Base-by-base conservation (phyloP, 2,888 invertebrate species). In the Synergus gifuensis region DNA sequence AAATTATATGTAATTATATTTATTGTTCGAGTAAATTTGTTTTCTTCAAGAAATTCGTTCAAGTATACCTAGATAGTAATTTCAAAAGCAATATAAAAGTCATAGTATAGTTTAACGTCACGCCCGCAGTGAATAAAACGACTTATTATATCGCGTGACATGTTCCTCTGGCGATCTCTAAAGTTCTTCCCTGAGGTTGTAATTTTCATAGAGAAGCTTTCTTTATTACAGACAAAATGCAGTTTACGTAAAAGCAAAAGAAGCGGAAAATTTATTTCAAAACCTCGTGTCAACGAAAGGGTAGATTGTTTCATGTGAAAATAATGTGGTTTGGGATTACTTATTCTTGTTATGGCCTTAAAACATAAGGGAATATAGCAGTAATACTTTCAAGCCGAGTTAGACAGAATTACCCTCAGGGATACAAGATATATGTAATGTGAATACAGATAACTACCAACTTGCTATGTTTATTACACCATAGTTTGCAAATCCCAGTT, bases 401-500 rank as follows among this genome's bases (percentile, higher is more conserved):
- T 36, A 11, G 46, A 46, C 14, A 46, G 46, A 46, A 46, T 63
- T 40, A 14, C 63, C 63, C 14, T 0, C 36, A 63, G 63, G 63
- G 63, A 63, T 63, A 36, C 36, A 63, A 63, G 36, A 63, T 63
- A 40, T 63, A 63, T 63, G 63, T 63, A 63, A 63, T 22, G 16
- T 63, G 63, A 36, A 28, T 28, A 63, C 16, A 16, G 63, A 63
- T 12, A 46, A 12, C 12, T 46, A 12, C 46, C 14, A 46, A 36
- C 36, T 36, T 36, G 36, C 4, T 46, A 4, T 46, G 7, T 46
- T 11, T 46, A 14, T 46, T 46, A 14, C 46, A 46, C 14, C 46
- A 7, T 46, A 46, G 46, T 46, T 46, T 46, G 11, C 12, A 14
- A 46, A 46, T 0, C 3, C 14, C 11, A 12, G 14, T 46, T 14